phyloP scores from a whole-genome alignment of 2,797 vertebrate genomes.

The Eulemur mongoz region DNA sequence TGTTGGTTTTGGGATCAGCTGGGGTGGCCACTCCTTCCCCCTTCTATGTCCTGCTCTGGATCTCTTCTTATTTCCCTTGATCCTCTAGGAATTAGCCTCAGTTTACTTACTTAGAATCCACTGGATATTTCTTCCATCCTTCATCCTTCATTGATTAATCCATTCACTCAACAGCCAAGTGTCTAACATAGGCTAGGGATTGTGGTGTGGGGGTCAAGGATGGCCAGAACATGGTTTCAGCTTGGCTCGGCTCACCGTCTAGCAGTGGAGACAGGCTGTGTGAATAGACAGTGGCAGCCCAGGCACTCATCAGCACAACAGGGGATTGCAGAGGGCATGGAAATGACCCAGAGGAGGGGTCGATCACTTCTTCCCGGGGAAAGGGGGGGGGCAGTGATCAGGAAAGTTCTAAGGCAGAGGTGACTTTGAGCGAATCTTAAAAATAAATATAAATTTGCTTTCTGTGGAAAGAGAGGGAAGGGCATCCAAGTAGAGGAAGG shows the following conservation, averaged over 20 bases:
- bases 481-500: not conserved
- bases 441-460: not conserved
- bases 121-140: not conserved
- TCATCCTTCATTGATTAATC: not conserved
- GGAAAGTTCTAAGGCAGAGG: not conserved
- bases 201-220: not conserved
- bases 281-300: not conserved
- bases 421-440: not conserved
- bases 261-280: not conserved
- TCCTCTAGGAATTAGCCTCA: not conserved
- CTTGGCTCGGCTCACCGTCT: not conserved
- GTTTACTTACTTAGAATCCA: not conserved
- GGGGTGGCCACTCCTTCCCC: not conserved
- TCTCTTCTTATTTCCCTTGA: not conserved
- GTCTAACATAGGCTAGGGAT: not conserved
- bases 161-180: not conserved
- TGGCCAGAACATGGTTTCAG: not conserved
- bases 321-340: not conserved
- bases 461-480: not conserved
- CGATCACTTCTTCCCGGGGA: not conserved
- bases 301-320: not conserved
- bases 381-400: not conserved
- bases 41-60: not conserved
- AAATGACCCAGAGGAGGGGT: not conserved
- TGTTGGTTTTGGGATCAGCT: not conserved